A percentile compares a stretch with the other conserved stretches of the same genome.
phyloP scores from a whole-genome alignment of 2,797 vertebrate species.

The Hemitrygon akajei region DNA sequence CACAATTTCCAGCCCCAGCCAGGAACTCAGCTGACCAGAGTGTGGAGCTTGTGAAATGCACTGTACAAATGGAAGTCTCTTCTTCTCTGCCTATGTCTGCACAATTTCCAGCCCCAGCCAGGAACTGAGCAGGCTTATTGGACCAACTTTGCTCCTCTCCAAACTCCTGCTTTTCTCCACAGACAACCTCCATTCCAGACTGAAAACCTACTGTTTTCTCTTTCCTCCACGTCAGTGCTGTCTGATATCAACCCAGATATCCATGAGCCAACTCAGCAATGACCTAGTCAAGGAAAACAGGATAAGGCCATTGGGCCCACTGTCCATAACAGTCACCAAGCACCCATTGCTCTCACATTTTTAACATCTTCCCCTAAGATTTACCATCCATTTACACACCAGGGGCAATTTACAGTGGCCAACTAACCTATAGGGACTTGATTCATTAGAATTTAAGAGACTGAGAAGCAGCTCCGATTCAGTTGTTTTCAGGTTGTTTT shows the following conservation, averaged over 20 bases:
- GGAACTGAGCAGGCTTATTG: neutral
- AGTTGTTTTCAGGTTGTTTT: too few species aligned
- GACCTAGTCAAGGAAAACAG: too few species aligned
- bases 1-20: neutral
- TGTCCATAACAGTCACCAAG: too few species aligned
- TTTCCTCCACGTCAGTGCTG: neutral
- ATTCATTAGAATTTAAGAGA: too few species aligned
- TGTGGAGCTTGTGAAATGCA: neutral
- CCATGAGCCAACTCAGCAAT: neutral
- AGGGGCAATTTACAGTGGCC: too few species aligned
- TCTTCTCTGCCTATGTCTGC: neutral
- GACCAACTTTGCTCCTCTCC: neutral
- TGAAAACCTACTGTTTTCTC: neutral
- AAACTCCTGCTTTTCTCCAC: neutral
- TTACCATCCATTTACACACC: too few species aligned
- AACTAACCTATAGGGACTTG: too few species aligned
- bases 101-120: neutral
- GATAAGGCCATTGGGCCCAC: too few species aligned
- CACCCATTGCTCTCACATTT: too few species aligned
- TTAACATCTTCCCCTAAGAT: too few species aligned
- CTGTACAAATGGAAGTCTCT: neutral
- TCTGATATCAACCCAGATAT: neutral
- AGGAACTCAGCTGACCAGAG: neutral
- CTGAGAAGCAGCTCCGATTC: too few species aligned
- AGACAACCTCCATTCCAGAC: neutral